These are phyloP conservation scores for Coelopa pilipes DNA, from an alignment of 2,888 invertebrate genomes.

Conservation along the genomic window DNA sequence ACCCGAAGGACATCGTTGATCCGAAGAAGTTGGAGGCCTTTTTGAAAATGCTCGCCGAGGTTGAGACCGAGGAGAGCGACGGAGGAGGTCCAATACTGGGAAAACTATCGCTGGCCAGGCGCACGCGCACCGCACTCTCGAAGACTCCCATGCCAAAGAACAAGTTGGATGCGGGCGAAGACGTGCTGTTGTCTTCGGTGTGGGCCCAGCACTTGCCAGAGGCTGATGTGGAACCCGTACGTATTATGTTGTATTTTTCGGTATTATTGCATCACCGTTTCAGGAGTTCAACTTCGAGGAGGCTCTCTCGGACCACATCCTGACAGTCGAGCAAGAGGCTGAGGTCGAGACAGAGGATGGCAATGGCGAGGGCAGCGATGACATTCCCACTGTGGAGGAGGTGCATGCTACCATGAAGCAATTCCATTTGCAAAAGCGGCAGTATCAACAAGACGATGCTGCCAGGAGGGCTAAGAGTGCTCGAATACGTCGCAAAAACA, in stretches of 20 bases:
- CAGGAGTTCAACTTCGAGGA: conserved; percentile 58
- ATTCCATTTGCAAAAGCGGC: conserved; percentile 63
- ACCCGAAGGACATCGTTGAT: conserved; percentile 66
- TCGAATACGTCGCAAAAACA: conserved; percentile 58
- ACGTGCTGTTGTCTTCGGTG: conserved; percentile 50
- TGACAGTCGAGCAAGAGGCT: conserved; percentile 59
- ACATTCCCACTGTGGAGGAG: conserved; percentile 62
- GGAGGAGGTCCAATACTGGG: conserved; percentile 74
- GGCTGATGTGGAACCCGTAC: conserved; percentile 50
- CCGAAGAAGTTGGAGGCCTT: conserved; percentile 65
- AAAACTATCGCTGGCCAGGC: conserved; percentile 73
- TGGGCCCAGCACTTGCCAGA: conserved; percentile 53
- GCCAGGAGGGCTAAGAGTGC: conserved; percentile 61
- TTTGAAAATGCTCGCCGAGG: conserved; percentile 63
- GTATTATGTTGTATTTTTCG: background rate
- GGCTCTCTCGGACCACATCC: conserved; percentile 56
- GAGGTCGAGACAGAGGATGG: conserved; percentile 61
- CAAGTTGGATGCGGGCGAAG: conserved; percentile 42
- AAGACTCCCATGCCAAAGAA: conserved; percentile 55
- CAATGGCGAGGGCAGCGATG: conserved; percentile 55
- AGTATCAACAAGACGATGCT: conserved; percentile 60
- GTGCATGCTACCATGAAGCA: conserved; percentile 66
- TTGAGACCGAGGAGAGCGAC: conserved; percentile 66
- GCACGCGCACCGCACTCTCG: conserved; percentile 74
- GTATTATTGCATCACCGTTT: background rate